Evolutionary conservation across 2,888 invertebrate species (phyloP).

Genomic region (Brachyptera putata): DNA sequence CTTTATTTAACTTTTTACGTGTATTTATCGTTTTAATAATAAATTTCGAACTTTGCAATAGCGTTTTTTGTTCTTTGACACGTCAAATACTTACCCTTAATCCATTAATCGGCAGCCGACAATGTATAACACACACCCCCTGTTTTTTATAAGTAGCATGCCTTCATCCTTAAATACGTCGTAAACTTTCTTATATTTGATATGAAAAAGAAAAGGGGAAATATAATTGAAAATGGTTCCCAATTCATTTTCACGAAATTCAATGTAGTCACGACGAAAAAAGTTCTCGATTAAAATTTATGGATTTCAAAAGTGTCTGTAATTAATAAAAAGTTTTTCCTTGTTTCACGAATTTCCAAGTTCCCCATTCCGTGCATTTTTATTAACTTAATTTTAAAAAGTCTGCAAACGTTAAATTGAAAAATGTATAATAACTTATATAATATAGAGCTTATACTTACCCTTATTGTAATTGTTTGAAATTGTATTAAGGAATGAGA

Average conservation of each 20-base stretch:
- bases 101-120: slow-evolving; percentile 30
- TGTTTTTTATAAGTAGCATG: slow-evolving; percentile 22
- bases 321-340: slow-evolving; percentile 23
- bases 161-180: slow-evolving; percentile 11
- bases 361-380: slow-evolving; percentile 17
- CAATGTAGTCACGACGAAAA: slow-evolving; percentile 23
- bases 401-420: slow-evolving; percentile 13
- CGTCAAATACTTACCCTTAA: slow-evolving; percentile 26
- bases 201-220: not conserved
- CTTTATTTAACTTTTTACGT: slow-evolving; percentile 4
- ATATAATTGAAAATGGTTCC: slow-evolving; percentile 23
- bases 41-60: slow-evolving; percentile 20
- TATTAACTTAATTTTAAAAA: slow-evolving; percentile 31
- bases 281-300: slow-evolving; percentile 26
- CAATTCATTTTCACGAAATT: slow-evolving; percentile 18
- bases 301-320: slow-evolving; percentile 20
- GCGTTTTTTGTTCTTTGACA: slow-evolving; percentile 8
- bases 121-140: slow-evolving; percentile 16
- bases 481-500: not conserved
- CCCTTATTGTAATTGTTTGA: slow-evolving; percentile 9
- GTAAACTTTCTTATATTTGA: slow-evolving; percentile 16
- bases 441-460: not conserved
- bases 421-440: slow-evolving; percentile 5
- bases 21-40: slow-evolving; percentile 21
- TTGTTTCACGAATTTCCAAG: slow-evolving; percentile 18